A percentile compares a stretch with the other conserved stretches of the same genome.
Evolutionary conservation across 2,113 vertebrate species (phyloP).

Genomic region (Ageneiosus marmoratus): DNA sequence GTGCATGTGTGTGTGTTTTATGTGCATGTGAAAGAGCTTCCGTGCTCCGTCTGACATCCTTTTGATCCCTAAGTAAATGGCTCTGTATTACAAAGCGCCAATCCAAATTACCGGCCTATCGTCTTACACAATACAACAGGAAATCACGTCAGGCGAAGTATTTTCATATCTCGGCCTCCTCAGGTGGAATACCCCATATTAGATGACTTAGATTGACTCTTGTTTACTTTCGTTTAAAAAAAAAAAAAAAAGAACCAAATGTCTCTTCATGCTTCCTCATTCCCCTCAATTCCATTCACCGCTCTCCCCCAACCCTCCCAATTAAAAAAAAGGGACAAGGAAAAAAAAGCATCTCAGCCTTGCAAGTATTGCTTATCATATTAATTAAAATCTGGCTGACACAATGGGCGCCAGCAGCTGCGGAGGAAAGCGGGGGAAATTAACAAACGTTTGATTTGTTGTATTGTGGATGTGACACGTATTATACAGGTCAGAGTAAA

Average conservation of each 20-base stretch:
- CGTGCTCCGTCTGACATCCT: conserved; percentile 48
- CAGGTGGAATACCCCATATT: conserved; percentile 64
- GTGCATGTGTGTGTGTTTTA: conserved; percentile 26
- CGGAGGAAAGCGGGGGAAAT: conserved; percentile 91
- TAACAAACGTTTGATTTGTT: conserved; percentile 98
- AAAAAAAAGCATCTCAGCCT: conserved; percentile 82
- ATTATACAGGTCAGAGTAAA: conserved; percentile 97
- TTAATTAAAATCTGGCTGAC: conserved; percentile 99
- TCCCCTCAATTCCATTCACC: conserved; percentile 63
- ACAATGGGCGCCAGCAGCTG: conserved; percentile 93
- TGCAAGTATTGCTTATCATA: conserved; percentile 99
- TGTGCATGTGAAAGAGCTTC: conserved; percentile 47
- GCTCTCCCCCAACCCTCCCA: conserved; percentile 59
- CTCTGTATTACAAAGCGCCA: conserved; percentile 52
- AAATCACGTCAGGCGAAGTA: conserved; percentile 59
- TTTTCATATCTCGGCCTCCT: conserved; percentile 47
- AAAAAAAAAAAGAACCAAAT: conserved; percentile 2
- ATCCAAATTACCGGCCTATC: conserved; percentile 54
- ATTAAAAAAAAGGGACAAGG: conserved; percentile 63
- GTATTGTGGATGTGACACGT: conserved; percentile 98
- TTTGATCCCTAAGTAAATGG: conserved; percentile 50
- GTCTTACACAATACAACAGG: conserved; percentile 68
- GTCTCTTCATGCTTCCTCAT: conserved; percentile 15
- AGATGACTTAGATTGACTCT: conserved; percentile 51
- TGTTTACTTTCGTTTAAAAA: conserved; percentile 52